Percentiles rank a stretch among this genome's conserved stretches.
These are phyloP conservation scores for Magallana ariakensis DNA, from an alignment of 1,140 invertebrate genomes.

Conservation along the genomic window DNA sequence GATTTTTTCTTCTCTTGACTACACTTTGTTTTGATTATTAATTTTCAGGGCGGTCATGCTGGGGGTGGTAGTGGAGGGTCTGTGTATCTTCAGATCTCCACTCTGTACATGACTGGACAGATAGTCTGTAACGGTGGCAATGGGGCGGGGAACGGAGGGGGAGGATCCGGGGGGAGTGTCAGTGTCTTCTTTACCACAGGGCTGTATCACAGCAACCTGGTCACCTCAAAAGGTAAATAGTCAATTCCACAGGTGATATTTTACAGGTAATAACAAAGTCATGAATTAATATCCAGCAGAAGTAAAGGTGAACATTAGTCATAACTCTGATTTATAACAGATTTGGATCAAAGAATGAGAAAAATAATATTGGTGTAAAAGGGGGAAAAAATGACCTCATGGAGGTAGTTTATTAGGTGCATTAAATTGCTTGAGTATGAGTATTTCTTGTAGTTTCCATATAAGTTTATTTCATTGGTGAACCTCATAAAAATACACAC, in stretches of 20 bases:
- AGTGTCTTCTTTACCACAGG: conserved; percentile 62
- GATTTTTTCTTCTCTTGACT: too few species aligned
- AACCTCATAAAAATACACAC: too few species aligned
- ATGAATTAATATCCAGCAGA: neutral
- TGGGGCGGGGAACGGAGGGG: conserved; percentile 60
- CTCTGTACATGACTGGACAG: conserved; percentile 56
- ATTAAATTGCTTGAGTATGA: too few species aligned
- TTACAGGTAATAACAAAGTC: neutral
- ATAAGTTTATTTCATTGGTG: too few species aligned
- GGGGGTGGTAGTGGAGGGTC: conserved; percentile 72
- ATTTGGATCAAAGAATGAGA: too few species aligned
- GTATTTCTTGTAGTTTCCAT: too few species aligned
- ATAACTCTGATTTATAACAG: too few species aligned
- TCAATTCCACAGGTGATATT: neutral
- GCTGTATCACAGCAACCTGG: conserved; percentile 63
- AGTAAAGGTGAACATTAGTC: too few species aligned
- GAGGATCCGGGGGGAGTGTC: conserved; percentile 67
- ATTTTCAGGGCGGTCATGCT: conserved; percentile 57
- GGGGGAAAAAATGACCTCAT: too few species aligned
- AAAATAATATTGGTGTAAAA: too few species aligned
- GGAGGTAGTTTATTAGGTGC: too few species aligned
- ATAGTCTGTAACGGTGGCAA: conserved; percentile 66
- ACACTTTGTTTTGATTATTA: neutral
- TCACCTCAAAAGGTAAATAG: conserved; percentile 64
- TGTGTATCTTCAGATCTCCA: conserved; percentile 62